Base-by-base conservation (phyloP, 2,888 invertebrate species). In the Tortricodes alternella region DNA sequence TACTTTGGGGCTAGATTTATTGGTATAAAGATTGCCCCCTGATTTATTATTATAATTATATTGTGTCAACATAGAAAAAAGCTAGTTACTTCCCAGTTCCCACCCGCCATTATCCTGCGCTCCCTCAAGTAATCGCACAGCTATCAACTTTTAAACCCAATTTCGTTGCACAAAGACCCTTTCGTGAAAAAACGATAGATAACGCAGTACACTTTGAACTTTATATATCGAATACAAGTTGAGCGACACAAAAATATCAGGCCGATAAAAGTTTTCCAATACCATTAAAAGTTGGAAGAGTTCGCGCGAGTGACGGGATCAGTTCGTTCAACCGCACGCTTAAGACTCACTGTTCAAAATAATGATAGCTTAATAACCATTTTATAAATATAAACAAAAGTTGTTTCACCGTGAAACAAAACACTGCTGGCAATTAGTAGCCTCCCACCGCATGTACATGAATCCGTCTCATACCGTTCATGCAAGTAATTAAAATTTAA, bases 121-220 rank as follows among this genome's bases (percentile, higher is more conserved):
- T 41, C 21, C 23, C 9, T 6, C 3, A 27, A 7, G 8, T 32
- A 32, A 38, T 32, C 34, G 24, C 39, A 11, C 41, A 21, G 19
- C 35, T n/a, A 43, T 37, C 50, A 32, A 32, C 18, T 50, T 43
- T 21, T 32, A 49, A 16, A 46, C 24, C 39, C 39, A 52, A 46
- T 41, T 24, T 46, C 34, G 21, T 18, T 18, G 15, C 37, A 50
- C 44, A 55, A 43, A 53, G 16, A 46, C 41, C 38, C 60, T 64
- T 73, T 68, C 66, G 66, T 73, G 72, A 68, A 68, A 73, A 75
- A 75, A 66, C 74, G 66, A 73, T 74, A 74, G 75, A 75, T 75
- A 75, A 73, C 70, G 68, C 60, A 58, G 65, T 70, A 70, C 71
- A 73, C 68, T 69, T 68, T 66, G 57, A 68, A 72, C 62, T 57